Conservation (phyloP, 2,113 vertebrate genomes). For the Boulengeromyrus knoepffleri region DNA sequence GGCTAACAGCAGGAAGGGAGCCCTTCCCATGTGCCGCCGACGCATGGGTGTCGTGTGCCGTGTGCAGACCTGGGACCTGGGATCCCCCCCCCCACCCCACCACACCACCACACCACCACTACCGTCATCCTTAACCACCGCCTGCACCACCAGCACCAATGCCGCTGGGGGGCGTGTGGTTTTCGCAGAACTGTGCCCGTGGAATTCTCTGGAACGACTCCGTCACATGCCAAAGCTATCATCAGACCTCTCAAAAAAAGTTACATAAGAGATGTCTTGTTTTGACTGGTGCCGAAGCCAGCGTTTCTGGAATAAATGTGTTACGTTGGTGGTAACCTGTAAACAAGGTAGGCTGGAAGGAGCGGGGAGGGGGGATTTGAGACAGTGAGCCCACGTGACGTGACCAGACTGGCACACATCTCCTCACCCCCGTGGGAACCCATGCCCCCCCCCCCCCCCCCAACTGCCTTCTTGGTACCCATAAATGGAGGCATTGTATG, state of each 20-base stretch:
- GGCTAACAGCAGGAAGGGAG: background rate
- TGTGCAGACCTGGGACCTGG: background rate
- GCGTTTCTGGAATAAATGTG: background rate
- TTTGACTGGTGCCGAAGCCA: background rate
- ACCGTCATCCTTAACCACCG: background rate
- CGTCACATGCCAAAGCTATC: background rate
- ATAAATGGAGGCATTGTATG: slow-evolving; percentile 61
- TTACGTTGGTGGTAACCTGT: background rate
- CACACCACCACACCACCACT: background rate
- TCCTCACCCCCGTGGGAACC: slow-evolving; percentile 54
- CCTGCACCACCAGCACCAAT: background rate
- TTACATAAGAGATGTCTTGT: background rate
- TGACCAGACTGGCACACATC: slow-evolving; percentile 57
- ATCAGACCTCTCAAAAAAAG: background rate
- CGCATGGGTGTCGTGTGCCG: background rate
- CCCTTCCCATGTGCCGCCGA: background rate
- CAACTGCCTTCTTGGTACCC: slow-evolving; percentile 27
- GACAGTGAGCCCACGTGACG: slow-evolving; percentile 20
- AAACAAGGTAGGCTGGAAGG: background rate
- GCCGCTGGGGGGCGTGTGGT: background rate
- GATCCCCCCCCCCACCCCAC: background rate
- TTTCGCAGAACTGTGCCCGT: background rate
- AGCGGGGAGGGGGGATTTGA: slow-evolving; percentile 29
- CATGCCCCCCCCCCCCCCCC: slow-evolving; percentile 46
- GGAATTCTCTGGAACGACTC: background rate